Base-by-base conservation (phyloP, 2,113 vertebrate species). In the Sphaerodactylus townsendi region DNA sequence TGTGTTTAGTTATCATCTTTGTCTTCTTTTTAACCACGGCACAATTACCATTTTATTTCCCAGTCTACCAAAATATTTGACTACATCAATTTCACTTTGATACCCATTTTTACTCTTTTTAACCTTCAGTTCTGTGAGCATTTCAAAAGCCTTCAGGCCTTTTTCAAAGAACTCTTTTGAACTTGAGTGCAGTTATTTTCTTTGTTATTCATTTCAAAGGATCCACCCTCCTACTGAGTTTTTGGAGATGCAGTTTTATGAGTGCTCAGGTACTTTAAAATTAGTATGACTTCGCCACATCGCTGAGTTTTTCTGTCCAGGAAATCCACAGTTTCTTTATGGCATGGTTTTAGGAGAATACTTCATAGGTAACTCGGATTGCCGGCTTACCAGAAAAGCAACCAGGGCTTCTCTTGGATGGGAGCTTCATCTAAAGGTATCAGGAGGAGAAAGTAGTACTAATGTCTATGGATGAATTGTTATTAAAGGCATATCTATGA, bases 141-240 rank as follows among this genome's bases (percentile, higher is more conserved):
- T 91, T 87, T 88, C 83, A 89, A 92, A 62, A 92, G 78, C 4
- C 69, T 13, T 21, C 76, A 69, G 76, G 86, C 4, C 74, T 56
- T 23, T 35, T 89, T 91, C 71, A 89, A 78, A 90, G 74, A 80
- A 4, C 3, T 48, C 33, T 79, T 88, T 88, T 89, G 21, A 91
- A 85, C 35, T 5, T 19, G 6, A 2, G 1, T 69, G 33, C 39
- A 81, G 62, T 69, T 83, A 71, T 44, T 86, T 10, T 59, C 23
- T 82, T 65, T 77, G 23, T 87, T 89, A 65, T 72, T 62, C 33
- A 10, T 77, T 90, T 82, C 73, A 86, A 70, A 86, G 53, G 74
- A 69, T 59, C 39, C 64, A 35, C 25, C n/a, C 23, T 21, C 23
- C 48, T 50, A 14, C 53, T 50, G 33, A 64, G 53, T 64, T 86